These are phyloP conservation scores for Corapipo altera DNA, from an alignment of 2,113 vertebrate species.

Conservation along the genomic window DNA sequence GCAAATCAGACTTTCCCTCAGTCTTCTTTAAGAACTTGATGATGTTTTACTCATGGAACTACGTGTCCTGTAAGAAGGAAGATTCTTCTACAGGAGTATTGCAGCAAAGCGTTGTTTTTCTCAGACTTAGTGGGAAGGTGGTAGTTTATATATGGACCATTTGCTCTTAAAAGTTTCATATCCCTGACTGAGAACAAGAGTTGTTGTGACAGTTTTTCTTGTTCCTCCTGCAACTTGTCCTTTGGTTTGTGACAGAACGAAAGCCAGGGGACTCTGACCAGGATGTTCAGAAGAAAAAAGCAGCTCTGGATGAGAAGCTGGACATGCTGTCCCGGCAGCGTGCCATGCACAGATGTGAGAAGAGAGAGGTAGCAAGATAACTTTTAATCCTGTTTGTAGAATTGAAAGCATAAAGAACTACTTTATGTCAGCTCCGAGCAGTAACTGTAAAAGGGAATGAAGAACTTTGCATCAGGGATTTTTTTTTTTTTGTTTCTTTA, in stretches of 20 bases:
- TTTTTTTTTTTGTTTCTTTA: neutral
- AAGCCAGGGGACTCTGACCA: slow-evolving; percentile 62
- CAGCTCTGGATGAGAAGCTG: slow-evolving; percentile 73
- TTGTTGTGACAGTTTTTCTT: neutral
- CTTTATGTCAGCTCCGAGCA: neutral
- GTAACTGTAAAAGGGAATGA: neutral
- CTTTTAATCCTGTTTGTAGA: neutral
- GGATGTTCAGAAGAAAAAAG: slow-evolving; percentile 73
- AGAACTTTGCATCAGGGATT: neutral
- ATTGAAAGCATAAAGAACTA: neutral
- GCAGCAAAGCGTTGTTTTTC: neutral
- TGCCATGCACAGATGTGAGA: slow-evolving; percentile 70
- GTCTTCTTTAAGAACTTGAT: neutral
- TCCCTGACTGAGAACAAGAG: neutral
- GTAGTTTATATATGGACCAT: neutral
- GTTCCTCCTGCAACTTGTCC: neutral
- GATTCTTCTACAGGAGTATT: neutral
- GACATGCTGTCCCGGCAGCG: slow-evolving; percentile 77
- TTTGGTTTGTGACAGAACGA: slow-evolving; percentile 59
- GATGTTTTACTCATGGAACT: neutral
- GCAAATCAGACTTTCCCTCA: neutral
- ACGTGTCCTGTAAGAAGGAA: neutral
- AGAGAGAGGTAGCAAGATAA: slow-evolving; percentile 38
- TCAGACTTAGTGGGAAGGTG: neutral
- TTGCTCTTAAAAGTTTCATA: neutral